These are phyloP conservation scores for Sialis lutaria DNA, from an alignment of 2,888 invertebrate genomes.

Conservation along the genomic window DNA sequence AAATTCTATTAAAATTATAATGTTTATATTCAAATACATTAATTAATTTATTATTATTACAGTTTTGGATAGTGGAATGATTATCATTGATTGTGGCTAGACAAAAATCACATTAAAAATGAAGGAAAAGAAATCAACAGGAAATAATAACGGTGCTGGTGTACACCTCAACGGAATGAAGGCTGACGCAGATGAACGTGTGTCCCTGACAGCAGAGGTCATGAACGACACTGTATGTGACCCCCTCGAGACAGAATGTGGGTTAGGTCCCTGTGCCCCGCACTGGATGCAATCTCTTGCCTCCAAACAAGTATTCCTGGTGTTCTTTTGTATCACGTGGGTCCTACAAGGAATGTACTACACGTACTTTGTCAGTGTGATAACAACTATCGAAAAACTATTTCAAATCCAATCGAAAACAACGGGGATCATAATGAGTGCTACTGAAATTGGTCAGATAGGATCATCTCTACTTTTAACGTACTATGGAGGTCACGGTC, in stretches of 20 bases:
- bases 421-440: constrained; percentile 75
- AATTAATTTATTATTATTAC: too few species aligned
- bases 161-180: too few species aligned
- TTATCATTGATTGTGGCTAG: too few species aligned
- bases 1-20: too few species aligned
- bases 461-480: constrained; percentile 75
- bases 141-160: too few species aligned
- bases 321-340: constrained; percentile 76
- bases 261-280: constrained; percentile 63
- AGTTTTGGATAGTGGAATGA: too few species aligned
- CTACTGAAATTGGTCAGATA: constrained; percentile 86
- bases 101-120: too few species aligned
- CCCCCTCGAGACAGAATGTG: constrained; percentile 46
- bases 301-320: constrained; percentile 75
- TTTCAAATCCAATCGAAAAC: constrained; percentile 85
- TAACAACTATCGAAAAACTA: constrained; percentile 83
- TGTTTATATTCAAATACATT: too few species aligned
- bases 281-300: constrained; percentile 60
- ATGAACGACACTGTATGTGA: constrained; percentile 11
- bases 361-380: constrained; percentile 85
- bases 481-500: constrained; percentile 81
- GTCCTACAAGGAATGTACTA: constrained; percentile 82
- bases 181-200: too few species aligned
- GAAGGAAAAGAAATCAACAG: too few species aligned
- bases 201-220: too few species aligned